Base-by-base conservation (phyloP, 2,797 vertebrate species). In the Poeciliopsis turneri region DNA sequence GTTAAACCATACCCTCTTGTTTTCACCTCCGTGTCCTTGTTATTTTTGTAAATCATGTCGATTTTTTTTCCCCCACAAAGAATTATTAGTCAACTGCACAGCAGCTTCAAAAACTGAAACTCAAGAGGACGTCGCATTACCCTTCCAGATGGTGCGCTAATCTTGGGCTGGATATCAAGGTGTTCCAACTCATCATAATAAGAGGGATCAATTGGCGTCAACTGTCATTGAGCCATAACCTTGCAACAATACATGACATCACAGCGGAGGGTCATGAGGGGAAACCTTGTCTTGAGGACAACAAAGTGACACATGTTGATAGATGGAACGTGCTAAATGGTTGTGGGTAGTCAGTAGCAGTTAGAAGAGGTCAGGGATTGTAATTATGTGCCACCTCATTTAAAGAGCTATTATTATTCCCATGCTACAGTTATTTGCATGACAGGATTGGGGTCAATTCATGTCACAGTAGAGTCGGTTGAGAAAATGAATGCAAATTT, bases 141-240 rank as follows among this genome's bases (percentile, higher is more conserved):
- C 92, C 92, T 92, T 95, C 95, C 96, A 96, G 95, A 96, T 96
- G 95, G 95, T 87, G 87, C 69, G 87, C 92, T 95, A 95, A 95
- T 94, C 92, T 95, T 93, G 92, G 91, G 87, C 88, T 82, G 86
- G 90, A 91, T 93, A 95, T 93, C 93, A 95, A 95, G 94, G 95
- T 95, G 94, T 94, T 95, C 92, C 89, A 92, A 92, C 92, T 93
- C 93, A 94, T 95, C 94, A 95, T 94, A 93, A 95, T 94, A 94
- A 93, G 92, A 95, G 93, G 90, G 88, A 94, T 92, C 92, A 86
- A 88, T 91, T 82, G 86, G 84, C 80, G 78, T 91, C 90, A 87
- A 89, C 88, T 82, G 90, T 91, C 90, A 90, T 87, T 91, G 92
- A 93, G 87, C 90, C 89, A 91, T 95, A 93, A 94, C 94, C 94